Conservation (phyloP, 2,797 vertebrate genomes). For the Balearica regulorum region DNA sequence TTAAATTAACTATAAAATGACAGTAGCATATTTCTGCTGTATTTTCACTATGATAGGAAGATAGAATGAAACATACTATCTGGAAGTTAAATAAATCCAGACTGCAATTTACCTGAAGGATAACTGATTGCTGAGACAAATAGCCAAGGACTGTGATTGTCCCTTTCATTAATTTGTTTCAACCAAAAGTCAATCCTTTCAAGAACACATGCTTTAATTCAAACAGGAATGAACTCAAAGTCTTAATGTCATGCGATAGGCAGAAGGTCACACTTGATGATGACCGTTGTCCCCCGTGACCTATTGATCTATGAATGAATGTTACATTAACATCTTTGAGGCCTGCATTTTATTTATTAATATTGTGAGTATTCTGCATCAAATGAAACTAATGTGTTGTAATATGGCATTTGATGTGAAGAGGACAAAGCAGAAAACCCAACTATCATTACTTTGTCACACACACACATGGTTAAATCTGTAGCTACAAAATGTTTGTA, state of each 20-base stretch:
- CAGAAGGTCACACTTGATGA: slow-evolving; percentile 26
- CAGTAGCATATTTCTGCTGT: background rate
- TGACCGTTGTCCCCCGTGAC: background rate
- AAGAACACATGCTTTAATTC: background rate
- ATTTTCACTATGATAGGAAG: background rate
- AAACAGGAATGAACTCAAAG: background rate
- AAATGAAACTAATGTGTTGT: background rate
- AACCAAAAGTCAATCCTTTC: background rate
- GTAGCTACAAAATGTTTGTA: background rate
- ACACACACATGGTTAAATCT: background rate
- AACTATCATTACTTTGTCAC: background rate
- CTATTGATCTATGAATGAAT: slow-evolving; percentile 29
- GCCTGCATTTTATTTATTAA: slow-evolving; percentile 14
- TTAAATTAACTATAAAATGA: background rate
- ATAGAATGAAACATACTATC: background rate
- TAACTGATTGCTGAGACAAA: background rate
- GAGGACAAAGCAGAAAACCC: background rate
- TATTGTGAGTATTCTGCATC: background rate
- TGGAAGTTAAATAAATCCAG: background rate
- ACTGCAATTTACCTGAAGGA: background rate
- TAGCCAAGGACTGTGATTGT: background rate
- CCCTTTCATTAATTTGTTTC: background rate
- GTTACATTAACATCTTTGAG: slow-evolving; percentile 10
- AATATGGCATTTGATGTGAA: background rate
- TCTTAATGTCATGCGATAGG: background rate